Conservation (phyloP, 2,888 invertebrate species). For the Conchocele bisecta region DNA sequence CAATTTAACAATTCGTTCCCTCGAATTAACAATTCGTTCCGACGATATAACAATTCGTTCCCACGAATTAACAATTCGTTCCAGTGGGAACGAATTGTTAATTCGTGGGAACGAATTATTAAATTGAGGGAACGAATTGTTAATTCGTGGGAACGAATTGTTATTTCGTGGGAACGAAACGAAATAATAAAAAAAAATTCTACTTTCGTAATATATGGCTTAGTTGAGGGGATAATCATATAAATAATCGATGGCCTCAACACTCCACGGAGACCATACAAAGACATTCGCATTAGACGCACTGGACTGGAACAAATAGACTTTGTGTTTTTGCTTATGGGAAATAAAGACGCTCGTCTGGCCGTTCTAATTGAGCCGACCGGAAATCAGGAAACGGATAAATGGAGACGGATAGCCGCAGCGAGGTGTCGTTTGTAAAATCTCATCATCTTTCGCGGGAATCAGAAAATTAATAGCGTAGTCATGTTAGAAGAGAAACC, state of each 20-base stretch:
- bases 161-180: too few species aligned
- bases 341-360: slow-evolving; percentile 52
- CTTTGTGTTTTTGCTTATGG: slow-evolving; percentile 57
- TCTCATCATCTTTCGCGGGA: slow-evolving; percentile 12
- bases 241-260: slow-evolving; percentile 28
- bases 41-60: too few species aligned
- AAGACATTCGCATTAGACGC: slow-evolving; percentile 51
- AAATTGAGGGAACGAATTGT: too few species aligned
- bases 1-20: too few species aligned
- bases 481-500: background rate
- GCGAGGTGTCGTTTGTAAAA: slow-evolving; percentile 1
- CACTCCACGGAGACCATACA: slow-evolving; percentile 24
- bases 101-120: too few species aligned
- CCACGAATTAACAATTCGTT: too few species aligned
- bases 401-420: slow-evolving; percentile 27
- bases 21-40: too few species aligned
- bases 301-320: slow-evolving; percentile 54
- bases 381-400: slow-evolving; percentile 51
- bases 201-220: too few species aligned
- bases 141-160: too few species aligned
- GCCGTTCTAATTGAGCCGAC: slow-evolving; percentile 46
- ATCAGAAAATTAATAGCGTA: slow-evolving; percentile 16
- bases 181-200: too few species aligned
- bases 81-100: too few species aligned
- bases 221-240: too few species aligned